A percentile compares a stretch with the other conserved stretches of the same genome.
phyloP scores from a whole-genome alignment of 2,888 invertebrate genomes.

The Epiblema foenella region DNA sequence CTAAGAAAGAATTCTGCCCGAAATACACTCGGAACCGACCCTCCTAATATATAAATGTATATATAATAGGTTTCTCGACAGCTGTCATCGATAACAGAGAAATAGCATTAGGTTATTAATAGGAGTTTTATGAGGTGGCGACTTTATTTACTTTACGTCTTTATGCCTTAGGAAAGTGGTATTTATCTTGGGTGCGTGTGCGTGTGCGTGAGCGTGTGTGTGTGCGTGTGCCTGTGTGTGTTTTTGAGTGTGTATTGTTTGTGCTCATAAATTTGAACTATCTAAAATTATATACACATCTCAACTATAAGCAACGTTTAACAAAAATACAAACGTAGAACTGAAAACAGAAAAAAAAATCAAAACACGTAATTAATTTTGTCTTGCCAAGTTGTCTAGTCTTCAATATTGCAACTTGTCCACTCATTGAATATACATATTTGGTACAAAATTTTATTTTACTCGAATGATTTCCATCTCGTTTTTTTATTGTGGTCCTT shows the following conservation, averaged over 20 bases:
- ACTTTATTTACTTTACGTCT: constrained; percentile 35
- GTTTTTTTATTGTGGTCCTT: constrained; percentile 9
- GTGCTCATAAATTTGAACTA: too few species aligned
- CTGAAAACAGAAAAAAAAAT: too few species aligned
- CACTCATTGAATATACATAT: background rate
- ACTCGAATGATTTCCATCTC: constrained; percentile 7
- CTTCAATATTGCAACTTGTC: too few species aligned
- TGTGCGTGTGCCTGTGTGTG: too few species aligned
- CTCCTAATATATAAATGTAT: constrained; percentile 23
- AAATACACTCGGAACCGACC: constrained; percentile 15
- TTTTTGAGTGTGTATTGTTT: too few species aligned
- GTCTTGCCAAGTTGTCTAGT: background rate
- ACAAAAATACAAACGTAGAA: too few species aligned
- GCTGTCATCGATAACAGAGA: constrained; percentile 43
- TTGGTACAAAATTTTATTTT: constrained; percentile 15
- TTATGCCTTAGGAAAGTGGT: constrained; percentile 15
- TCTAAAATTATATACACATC: too few species aligned
- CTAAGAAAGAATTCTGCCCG: background rate
- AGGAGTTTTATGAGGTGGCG: constrained; percentile 36
- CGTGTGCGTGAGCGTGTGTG: too few species aligned
- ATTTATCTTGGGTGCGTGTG: too few species aligned
- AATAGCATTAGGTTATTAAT: constrained; percentile 44
- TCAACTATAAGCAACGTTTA: too few species aligned
- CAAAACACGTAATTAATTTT: too few species aligned
- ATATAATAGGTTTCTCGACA: constrained; percentile 29